Percentiles rank a stretch among this genome's conserved stretches.
These are phyloP conservation scores for Diorhabda elongata DNA, from an alignment of 1,140 invertebrate species.

Conservation along the genomic window DNA sequence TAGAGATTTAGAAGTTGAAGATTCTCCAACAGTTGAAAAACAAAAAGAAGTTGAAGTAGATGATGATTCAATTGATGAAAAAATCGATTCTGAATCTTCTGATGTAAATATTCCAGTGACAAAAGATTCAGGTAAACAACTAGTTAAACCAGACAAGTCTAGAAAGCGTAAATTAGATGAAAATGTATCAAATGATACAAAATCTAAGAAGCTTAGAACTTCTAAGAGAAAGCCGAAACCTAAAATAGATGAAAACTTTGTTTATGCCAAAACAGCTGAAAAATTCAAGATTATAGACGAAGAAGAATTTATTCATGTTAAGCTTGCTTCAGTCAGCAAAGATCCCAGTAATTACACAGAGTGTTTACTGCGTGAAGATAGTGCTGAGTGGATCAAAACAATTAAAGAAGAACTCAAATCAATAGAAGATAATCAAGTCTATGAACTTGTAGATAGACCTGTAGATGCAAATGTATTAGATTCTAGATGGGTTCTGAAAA, in stretches of 20 bases:
- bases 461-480: slow-evolving; percentile 33
- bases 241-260: too few species aligned
- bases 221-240: slow-evolving; percentile 32
- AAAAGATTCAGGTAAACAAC: too few species aligned
- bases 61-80: background rate
- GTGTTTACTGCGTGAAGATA: background rate
- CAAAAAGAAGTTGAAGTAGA: too few species aligned
- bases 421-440: slow-evolving; percentile 43
- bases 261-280: too few species aligned
- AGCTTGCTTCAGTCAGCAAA: too few species aligned
- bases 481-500: slow-evolving; percentile 47
- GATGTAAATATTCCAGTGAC: background rate
- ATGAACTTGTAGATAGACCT: slow-evolving; percentile 41
- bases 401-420: slow-evolving; percentile 45
- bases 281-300: too few species aligned
- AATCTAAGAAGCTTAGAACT: too few species aligned
- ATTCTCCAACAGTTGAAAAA: too few species aligned
- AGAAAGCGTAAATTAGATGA: too few species aligned
- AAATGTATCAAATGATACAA: too few species aligned
- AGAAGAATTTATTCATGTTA: too few species aligned
- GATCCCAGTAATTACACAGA: slow-evolving; percentile 10
- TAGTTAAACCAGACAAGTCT: too few species aligned
- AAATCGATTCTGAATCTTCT: slow-evolving; percentile 3
- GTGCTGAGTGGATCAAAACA: slow-evolving; percentile 39
- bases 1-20: slow-evolving; percentile 4